Conservation (phyloP, 2,797 vertebrate genomes). For the Enteromius afrohamiltoni region DNA sequence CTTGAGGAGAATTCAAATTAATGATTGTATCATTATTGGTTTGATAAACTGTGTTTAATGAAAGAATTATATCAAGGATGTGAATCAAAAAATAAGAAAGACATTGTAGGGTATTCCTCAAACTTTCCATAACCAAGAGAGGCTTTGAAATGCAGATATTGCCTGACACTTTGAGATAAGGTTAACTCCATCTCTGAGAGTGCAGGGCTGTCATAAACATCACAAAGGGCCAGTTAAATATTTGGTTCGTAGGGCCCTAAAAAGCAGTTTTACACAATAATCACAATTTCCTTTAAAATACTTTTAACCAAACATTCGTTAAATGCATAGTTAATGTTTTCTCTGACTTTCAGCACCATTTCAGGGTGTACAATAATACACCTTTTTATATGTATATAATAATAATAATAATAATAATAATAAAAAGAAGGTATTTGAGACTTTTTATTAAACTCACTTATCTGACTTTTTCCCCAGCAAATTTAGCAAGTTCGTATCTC, state of each 20-base stretch:
- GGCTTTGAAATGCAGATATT: constrained; percentile 60
- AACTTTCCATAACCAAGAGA: constrained; percentile 45
- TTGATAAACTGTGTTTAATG: constrained; percentile 61
- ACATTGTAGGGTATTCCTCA: constrained; percentile 53
- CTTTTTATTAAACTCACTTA: neutral
- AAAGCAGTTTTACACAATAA: neutral
- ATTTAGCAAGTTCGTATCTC: neutral
- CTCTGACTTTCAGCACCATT: neutral
- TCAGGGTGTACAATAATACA: neutral
- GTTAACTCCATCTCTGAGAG: constrained; percentile 14
- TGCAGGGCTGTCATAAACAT: constrained; percentile 1
- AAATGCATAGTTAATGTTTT: neutral
- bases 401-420: neutral
- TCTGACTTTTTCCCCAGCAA: neutral
- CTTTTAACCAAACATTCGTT: neutral
- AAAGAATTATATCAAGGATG: constrained; percentile 56
- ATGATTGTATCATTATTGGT: constrained; percentile 58
- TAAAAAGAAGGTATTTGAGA: neutral
- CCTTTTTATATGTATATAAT: too few relatives aligned
- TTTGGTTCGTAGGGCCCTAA: neutral
- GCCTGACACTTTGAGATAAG: constrained; percentile 36
- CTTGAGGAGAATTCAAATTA: constrained; percentile 52
- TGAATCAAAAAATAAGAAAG: constrained; percentile 48
- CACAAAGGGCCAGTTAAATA: neutral
- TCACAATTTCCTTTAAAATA: neutral